A percentile compares a stretch with the other conserved stretches of the same genome.
Evolutionary conservation across 2,888 invertebrate genomes (phyloP).

Genomic region (Agapostemon virescens): DNA sequence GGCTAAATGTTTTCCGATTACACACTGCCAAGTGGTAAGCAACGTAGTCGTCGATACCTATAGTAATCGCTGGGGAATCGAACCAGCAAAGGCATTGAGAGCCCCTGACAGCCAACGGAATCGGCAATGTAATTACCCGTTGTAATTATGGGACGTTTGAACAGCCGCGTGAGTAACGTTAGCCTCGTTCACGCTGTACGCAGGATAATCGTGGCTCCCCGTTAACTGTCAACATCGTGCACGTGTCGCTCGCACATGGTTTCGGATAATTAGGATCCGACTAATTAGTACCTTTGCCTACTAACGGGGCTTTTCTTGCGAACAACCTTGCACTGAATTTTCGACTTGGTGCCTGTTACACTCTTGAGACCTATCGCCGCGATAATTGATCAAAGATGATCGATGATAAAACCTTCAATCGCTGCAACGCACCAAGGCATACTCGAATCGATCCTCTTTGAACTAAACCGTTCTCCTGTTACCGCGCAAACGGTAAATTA

Average conservation of each 20-base stretch:
- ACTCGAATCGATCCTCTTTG: neutral
- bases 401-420: neutral
- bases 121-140: constrained; percentile 50
- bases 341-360: constrained; percentile 8
- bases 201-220: constrained; percentile 46
- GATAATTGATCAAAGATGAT: constrained; percentile 31
- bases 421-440: neutral
- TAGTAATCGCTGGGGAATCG: neutral
- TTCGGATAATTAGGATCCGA: constrained; percentile 49
- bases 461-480: neutral
- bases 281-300: constrained; percentile 49
- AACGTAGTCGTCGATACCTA: neutral
- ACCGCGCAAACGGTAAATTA: neutral
- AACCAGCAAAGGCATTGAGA: constrained; percentile 12
- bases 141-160: constrained; percentile 54
- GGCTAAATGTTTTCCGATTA: constrained; percentile 5
- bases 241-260: constrained; percentile 6
- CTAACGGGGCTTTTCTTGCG: neutral
- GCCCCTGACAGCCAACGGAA: neutral
- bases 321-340: constrained; percentile 9
- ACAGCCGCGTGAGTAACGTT: constrained; percentile 33
- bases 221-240: constrained; percentile 40
- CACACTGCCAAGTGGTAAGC: neutral
- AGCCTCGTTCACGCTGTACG: constrained; percentile 22
- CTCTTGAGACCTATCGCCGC: neutral